phyloP scores from a whole-genome alignment of 2,797 vertebrate genomes.

The Urocyon cinereoargenteus region DNA sequence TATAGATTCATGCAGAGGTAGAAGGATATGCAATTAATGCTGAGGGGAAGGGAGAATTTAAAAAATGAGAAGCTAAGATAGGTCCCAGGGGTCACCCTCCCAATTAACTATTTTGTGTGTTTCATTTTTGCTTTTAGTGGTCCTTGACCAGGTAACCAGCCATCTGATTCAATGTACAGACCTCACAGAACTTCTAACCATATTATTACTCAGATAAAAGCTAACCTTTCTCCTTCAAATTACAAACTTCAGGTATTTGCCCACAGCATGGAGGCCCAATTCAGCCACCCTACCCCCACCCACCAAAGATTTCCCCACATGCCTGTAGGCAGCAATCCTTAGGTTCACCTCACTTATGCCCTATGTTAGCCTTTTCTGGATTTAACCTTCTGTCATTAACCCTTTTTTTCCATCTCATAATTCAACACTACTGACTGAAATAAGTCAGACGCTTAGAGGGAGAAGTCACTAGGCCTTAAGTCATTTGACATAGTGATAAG shows the following conservation, averaged over 20 bases:
- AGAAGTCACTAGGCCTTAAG: background rate
- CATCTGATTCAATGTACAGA: constrained; percentile 1
- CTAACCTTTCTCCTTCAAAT: constrained; percentile 48
- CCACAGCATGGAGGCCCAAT: background rate
- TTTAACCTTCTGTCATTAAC: background rate
- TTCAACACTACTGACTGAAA: background rate
- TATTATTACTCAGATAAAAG: constrained; percentile 58
- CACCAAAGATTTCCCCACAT: constrained; percentile 12
- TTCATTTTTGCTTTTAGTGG: background rate
- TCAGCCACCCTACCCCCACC: background rate
- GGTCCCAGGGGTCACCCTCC: background rate
- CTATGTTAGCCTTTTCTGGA: background rate
- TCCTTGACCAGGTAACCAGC: constrained; percentile 27
- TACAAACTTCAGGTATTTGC: constrained; percentile 20
- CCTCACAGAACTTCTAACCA: constrained; percentile 32
- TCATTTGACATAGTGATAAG: background rate
- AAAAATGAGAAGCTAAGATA: background rate
- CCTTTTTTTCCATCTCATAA: background rate
- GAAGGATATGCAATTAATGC: background rate
- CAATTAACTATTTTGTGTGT: background rate
- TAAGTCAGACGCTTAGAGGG: background rate
- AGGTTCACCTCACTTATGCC: background rate
- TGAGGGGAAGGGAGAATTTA: background rate
- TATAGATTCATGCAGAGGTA: background rate
- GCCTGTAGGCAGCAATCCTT: background rate